phyloP scores from a whole-genome alignment of 2,888 invertebrate genomes.

The Aquatica leii region DNA sequence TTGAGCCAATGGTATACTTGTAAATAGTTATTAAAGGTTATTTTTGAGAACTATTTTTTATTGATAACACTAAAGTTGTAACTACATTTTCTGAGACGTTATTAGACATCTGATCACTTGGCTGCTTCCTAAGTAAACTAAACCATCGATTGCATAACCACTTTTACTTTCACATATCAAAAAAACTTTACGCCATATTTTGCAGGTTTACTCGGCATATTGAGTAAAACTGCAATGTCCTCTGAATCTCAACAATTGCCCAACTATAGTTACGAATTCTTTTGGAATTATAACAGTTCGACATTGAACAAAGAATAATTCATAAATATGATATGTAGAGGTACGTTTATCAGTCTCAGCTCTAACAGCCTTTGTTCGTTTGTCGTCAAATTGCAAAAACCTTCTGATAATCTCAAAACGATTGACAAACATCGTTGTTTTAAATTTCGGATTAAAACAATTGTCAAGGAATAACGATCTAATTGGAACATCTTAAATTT shows the following conservation, averaged over 20 bases:
- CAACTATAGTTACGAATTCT: neutral
- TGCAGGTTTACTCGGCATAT: too few species aligned
- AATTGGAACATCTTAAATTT: neutral
- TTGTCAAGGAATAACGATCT: neutral
- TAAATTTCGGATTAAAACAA: neutral
- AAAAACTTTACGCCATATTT: neutral
- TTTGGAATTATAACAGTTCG: neutral
- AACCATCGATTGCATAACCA: neutral
- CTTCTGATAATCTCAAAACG: neutral
- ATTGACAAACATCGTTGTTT: neutral
- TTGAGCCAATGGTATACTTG: too few species aligned
- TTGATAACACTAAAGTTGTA: too few species aligned
- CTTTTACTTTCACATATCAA: neutral
- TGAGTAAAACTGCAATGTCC: too few species aligned
- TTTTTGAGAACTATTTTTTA: neutral
- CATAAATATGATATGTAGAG: neutral
- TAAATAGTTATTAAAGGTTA: neutral
- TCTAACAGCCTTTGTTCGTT: neutral
- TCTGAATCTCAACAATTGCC: too few species aligned
- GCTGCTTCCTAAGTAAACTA: neutral
- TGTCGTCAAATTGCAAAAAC: neutral
- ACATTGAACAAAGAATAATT: neutral
- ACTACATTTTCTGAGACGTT: too few species aligned
- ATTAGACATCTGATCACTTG: neutral
- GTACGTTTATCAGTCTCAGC: neutral